phyloP scores from a whole-genome alignment of 2,113 vertebrate genomes.

The Dromiciops gliroides region DNA sequence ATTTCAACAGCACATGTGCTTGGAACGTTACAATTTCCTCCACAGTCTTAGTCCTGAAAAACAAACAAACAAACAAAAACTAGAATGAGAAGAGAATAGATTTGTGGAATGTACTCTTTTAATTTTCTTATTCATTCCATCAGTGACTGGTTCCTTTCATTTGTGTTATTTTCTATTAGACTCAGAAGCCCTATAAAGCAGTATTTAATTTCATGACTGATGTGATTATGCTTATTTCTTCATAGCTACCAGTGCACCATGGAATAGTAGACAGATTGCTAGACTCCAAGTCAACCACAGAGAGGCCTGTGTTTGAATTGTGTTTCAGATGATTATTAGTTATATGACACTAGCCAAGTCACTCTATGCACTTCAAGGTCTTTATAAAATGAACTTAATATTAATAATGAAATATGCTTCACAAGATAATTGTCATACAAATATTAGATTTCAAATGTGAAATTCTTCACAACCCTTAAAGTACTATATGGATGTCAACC shows the following conservation, averaged over 20 bases:
- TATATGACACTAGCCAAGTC: neutral
- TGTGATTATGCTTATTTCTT: neutral
- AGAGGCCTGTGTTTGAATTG: neutral
- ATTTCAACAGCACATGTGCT: neutral
- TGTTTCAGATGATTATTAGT: neutral
- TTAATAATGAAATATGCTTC: neutral
- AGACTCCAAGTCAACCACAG: no score
- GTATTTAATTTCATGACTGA: neutral
- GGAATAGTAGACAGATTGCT: neutral
- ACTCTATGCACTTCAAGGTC: neutral
- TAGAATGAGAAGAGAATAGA: neutral
- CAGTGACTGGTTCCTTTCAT: neutral
- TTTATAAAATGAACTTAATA: neutral
- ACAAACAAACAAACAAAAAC: neutral
- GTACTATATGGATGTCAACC: neutral
- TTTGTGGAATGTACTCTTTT: neutral
- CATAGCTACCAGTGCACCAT: neutral
- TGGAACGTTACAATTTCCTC: neutral
- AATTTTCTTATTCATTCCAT: neutral
- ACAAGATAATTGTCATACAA: neutral
- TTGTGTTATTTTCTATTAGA: constrained; percentile 9
- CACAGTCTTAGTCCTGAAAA: neutral
- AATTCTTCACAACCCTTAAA: neutral
- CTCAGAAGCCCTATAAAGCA: neutral
- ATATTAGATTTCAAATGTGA: neutral